These are phyloP conservation scores for Lagocephalus sceleratus DNA, from an alignment of 2,797 vertebrate genomes.

Conservation along the genomic window DNA sequence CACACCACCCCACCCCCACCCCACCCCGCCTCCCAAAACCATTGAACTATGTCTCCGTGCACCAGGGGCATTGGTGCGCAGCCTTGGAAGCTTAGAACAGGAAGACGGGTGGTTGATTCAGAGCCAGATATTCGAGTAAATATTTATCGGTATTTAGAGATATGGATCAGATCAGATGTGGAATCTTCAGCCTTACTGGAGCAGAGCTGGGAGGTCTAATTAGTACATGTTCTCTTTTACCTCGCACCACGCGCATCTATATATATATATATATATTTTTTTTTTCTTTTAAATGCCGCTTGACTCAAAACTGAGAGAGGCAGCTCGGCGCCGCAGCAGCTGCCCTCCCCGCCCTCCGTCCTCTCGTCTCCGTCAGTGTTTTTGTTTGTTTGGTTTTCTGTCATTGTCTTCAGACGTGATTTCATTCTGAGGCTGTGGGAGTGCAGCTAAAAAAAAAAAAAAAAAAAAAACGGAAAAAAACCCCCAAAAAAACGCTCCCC, in stretches of 20 bases:
- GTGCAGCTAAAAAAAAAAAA: slow-evolving; percentile 14
- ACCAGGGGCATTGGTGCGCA: slow-evolving; percentile 24
- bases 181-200: not conserved
- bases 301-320: not conserved
- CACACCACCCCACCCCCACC: too few relatives aligned
- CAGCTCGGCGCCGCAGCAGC: not conserved
- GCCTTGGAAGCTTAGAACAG: not conserved
- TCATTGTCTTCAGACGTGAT: slow-evolving; percentile 31
- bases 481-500: slow-evolving; percentile 1
- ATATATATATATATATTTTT: too few relatives aligned
- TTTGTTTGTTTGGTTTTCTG: slow-evolving; percentile 19
- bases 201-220: slow-evolving; percentile 47
- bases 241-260: too few relatives aligned
- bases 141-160: too few relatives aligned
- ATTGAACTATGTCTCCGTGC: too few relatives aligned
- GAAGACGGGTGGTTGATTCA: slow-evolving; percentile 26
- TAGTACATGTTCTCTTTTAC: slow-evolving; percentile 30
- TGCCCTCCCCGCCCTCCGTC: slow-evolving; percentile 3
- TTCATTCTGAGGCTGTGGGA: slow-evolving; percentile 24
- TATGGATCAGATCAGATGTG: too few relatives aligned
- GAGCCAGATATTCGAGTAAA: slow-evolving; percentile 31
- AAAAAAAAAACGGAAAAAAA: too few relatives aligned
- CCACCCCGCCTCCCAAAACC: too few relatives aligned
- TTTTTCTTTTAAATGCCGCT: too few relatives aligned
- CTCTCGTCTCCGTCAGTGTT: too few relatives aligned